Base-by-base conservation (phyloP, 2,888 invertebrate genomes). In the Tridacna crocea region DNA sequence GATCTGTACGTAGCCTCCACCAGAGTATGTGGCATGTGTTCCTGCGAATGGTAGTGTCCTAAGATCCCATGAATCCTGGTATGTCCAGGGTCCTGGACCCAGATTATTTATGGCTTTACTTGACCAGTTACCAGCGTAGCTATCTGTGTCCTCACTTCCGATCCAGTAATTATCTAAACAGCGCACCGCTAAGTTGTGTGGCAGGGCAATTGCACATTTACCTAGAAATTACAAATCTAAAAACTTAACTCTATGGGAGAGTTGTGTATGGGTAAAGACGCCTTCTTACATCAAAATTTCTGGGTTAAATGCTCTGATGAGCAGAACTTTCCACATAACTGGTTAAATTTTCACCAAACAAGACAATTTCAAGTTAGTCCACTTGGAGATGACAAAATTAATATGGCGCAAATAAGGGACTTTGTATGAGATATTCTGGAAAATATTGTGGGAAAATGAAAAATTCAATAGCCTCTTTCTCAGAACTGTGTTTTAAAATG, bases 1-100 rank as follows among this genome's bases (percentile, higher is more conserved):
- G 11, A 87, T 86, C 8, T 85, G 26, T 0, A 87, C 87, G 72
- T 88, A 92, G 0, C 92, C 92, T 11, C 90, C 90, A 12, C 91
- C 91, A 27, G 89, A 84, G 79, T 91, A 92, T 12, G 89, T 87
- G 17, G 88, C 88, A 24, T 82, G 78, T 17, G 68, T 77, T 0
- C 90, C 92, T 77, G 72, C 72, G 68, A 82, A 86, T 17, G 89
- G 88, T 17, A 88, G 66, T 1, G 90, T 88, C 46, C 85, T 80
- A 0, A 91, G 82, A n/a, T 87, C 26, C 83, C 79, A 83, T 0
- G 88, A 74, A 13, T 89, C 84, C 76, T 82, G 88, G 73, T 89
- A 84, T 11, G 66, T 68, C 90, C 91, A 91, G 26, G n/a, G 81
- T 70, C n/a, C 63, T 46, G 3, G 19, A 6, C 36, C 72, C 19